Percentiles rank a stretch among this genome's conserved stretches.
Evolutionary conservation across 2,113 vertebrate species (phyloP).

Genomic region (Edolisoma coerulescens): DNA sequence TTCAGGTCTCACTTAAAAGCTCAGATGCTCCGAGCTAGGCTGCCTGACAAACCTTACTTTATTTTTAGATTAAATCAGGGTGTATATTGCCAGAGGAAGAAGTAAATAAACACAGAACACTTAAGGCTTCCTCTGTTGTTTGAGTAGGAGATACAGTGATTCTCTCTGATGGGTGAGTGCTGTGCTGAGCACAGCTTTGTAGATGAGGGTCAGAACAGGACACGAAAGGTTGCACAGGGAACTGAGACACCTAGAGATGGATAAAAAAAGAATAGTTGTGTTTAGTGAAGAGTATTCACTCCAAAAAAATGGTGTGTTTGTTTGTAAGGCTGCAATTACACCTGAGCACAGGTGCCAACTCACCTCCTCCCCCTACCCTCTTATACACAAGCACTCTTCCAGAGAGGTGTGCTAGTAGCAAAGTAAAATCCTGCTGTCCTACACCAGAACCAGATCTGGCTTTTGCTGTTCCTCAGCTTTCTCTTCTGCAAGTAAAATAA

Average conservation of each 20-base stretch:
- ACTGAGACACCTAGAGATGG: not conserved
- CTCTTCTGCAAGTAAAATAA: not conserved
- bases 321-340: not conserved
- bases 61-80: slow-evolving; percentile 1
- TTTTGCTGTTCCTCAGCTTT: not conserved
- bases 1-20: not conserved
- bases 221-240: not conserved
- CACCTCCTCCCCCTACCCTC: not conserved
- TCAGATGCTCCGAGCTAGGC: not conserved
- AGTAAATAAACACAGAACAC: not conserved
- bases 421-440: not conserved
- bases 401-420: not conserved
- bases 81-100: not conserved
- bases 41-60: not conserved
- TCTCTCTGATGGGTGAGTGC: not conserved
- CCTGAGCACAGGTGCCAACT: not conserved
- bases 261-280: not conserved
- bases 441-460: not conserved
- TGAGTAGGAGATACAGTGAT: not conserved
- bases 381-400: not conserved
- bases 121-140: not conserved
- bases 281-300: not conserved
- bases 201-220: not conserved
- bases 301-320: not conserved
- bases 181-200: not conserved